Base-by-base conservation (phyloP, 2,888 invertebrate species). In the Epinotia bilunana region DNA sequence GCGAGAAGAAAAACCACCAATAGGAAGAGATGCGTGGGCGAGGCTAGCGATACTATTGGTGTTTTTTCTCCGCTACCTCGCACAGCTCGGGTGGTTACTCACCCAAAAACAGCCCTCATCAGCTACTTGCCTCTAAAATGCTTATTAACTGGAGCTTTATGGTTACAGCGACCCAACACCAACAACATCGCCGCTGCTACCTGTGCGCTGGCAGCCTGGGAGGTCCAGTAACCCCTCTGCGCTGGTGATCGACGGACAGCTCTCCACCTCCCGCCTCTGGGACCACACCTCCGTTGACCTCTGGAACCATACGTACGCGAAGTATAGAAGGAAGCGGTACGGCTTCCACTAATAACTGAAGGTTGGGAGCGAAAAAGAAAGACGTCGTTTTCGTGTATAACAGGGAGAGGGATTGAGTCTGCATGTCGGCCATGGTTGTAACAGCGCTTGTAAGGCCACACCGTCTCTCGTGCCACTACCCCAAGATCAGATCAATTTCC, bases 131-230 rank as follows among this genome's bases (percentile, higher is more conserved):
- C 6, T 33, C 33, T 6, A 33, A 33, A 33, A 33, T 7, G 6
- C 33, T 49, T 53, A 16, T 53, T 7, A n/a, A 53, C 20, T 18
- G 20, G 18, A 7, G n/a, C 9, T 28, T n/a, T 13, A 6, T 46
- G 23, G 23, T 88, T 89, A 65, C 88, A 94, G 94, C 64, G 90
- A 93, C 78, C 94, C 94, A 1, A 93, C 93, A 0, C 94, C 93
- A 0, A 79, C 78, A n/a, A 80, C 82, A 0, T 83, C 90, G 0
- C 78, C 76, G 0, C 80, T 89, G 49, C 80, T 89, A 4, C 92
- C 92, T 0, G 79, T 91, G 76, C 88, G 87, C 16, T 94, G 94
- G 94, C 82, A 80, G 0, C 88, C 93, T 1, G 91, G 91, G 77
- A 86, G 87, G 70, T 83, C 83, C 2, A 76, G 80, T 79, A 91